Percentiles rank a stretch among this genome's conserved stretches.
Evolutionary conservation across 2,797 vertebrate species (phyloP).

Genomic region (Masticophis lateralis): DNA sequence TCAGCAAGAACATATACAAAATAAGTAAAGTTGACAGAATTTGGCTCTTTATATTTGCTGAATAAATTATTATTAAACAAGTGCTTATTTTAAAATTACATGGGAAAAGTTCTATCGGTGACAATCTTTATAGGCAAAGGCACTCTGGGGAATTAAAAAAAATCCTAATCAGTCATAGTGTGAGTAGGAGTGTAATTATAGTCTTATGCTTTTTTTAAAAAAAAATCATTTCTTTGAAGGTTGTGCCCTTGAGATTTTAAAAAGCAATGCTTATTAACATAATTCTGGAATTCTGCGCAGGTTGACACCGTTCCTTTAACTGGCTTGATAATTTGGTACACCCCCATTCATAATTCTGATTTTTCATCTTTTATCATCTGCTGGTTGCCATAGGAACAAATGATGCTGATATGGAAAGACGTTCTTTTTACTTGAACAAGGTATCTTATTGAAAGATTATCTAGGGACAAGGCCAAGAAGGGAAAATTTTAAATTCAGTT

Average conservation of each 20-base stretch:
- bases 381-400: conserved; percentile 9
- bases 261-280: conserved; percentile 7
- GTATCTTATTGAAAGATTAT: background rate
- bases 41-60: conserved; percentile 30
- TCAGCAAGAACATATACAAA: background rate
- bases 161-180: background rate
- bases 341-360: background rate
- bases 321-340: background rate
- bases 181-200: conserved; percentile 14
- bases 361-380: background rate
- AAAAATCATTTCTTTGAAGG: conserved; percentile 18
- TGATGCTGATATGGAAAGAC: background rate
- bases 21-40: conserved; percentile 3
- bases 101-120: background rate
- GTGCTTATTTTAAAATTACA: conserved; percentile 25
- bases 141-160: conserved; percentile 1
- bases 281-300: background rate
- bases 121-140: conserved; percentile 12
- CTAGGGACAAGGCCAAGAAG: background rate
- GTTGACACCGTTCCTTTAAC: conserved; percentile 6
- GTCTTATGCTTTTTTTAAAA: background rate
- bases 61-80: conserved; percentile 36
- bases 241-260: conserved; percentile 28
- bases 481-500: background rate
- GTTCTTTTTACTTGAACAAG: background rate